Evolutionary conservation across 1,140 invertebrate species (phyloP).

Genomic region (Armadillidium nasatum): DNA sequence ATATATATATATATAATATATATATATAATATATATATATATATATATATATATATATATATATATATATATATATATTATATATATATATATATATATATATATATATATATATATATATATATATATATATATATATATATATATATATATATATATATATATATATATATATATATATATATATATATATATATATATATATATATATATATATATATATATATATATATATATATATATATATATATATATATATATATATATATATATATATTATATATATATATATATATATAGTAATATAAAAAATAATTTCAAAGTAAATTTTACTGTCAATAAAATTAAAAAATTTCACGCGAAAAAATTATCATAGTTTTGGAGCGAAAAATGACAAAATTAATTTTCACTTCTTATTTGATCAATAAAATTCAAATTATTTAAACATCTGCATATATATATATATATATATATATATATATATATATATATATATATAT

Average conservation of each 20-base stretch:
- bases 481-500: constrained; percentile 21
- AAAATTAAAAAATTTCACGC: too few species aligned
- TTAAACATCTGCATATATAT: not conserved
- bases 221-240: constrained; percentile 21
- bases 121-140: not conserved
- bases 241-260: constrained; percentile 20
- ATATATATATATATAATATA: too few species aligned
- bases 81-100: constrained; percentile 22
- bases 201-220: constrained; percentile 20
- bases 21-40: too few species aligned
- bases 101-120: constrained; percentile 19
- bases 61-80: constrained; percentile 21
- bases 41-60: not conserved
- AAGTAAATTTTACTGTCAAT: too few species aligned
- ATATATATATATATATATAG: too few species aligned
- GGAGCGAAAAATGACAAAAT: too few species aligned
- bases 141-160: constrained; percentile 19
- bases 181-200: constrained; percentile 21
- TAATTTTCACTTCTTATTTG: too few species aligned
- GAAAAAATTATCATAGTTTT: too few species aligned
- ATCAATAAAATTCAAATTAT: not conserved
- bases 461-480: constrained; percentile 2
- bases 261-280: constrained; percentile 19
- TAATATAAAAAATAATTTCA: too few species aligned
- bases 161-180: constrained; percentile 20